Percentiles rank a stretch among this genome's conserved stretches.
Evolutionary conservation across 64 coral and sea anemone genomes (phyloP).

Genomic region (Anthopleura sola): DNA sequence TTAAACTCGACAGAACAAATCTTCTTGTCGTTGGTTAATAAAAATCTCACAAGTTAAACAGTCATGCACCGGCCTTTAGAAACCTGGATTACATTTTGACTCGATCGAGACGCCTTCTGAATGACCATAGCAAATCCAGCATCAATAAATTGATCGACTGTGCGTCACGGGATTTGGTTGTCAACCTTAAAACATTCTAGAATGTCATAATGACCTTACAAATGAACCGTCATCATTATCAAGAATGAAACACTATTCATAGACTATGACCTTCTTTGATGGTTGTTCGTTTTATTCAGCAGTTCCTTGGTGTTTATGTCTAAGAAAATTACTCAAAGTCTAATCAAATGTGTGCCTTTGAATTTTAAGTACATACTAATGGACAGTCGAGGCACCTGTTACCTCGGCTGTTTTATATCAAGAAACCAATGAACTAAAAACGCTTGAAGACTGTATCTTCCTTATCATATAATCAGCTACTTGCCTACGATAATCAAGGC

Average conservation of each 20-base stretch:
- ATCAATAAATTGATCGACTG: background rate
- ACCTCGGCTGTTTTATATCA: conserved; percentile 2
- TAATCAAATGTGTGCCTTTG: background rate
- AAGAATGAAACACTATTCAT: background rate
- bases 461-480: background rate
- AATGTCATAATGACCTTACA: conserved; percentile 17
- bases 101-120: background rate
- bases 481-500: background rate
- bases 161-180: background rate
- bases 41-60: background rate
- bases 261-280: background rate
- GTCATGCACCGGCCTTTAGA: background rate
- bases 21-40: background rate
- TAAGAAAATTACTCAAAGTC: background rate
- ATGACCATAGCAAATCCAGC: conserved; percentile 2
- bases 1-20: background rate
- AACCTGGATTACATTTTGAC: background rate
- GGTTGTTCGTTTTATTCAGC: background rate
- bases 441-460: background rate
- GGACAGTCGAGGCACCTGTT: conserved; percentile 9
- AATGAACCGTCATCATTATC: background rate
- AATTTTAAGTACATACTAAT: background rate
- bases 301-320: background rate
- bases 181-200: background rate
- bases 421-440: background rate